phyloP scores from a whole-genome alignment of 2,888 invertebrate species.

The Kuschelorhynchus macadamiae region DNA sequence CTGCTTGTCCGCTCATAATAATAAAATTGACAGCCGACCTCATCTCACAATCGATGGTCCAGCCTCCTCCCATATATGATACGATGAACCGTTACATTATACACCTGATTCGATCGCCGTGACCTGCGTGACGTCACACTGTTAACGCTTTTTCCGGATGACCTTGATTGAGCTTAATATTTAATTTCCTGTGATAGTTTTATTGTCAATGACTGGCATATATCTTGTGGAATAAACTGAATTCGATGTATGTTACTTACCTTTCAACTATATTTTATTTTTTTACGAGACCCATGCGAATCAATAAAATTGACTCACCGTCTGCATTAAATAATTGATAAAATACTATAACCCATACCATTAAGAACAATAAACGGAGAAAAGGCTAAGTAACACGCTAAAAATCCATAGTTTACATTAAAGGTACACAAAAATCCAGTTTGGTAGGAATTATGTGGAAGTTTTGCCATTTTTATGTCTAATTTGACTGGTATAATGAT shows the following conservation, averaged over 20 bases:
- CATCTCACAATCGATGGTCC: constrained; percentile 48
- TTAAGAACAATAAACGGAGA: no score
- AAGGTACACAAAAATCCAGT: no score
- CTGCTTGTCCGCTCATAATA: constrained; percentile 33
- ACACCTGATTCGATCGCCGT: constrained; percentile 45
- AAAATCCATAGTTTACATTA: no score
- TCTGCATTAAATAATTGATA: neutral
- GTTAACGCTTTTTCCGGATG: constrained; percentile 38
- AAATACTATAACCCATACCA: no score
- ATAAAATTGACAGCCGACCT: constrained; percentile 47
- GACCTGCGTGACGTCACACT: constrained; percentile 44
- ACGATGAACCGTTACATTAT: constrained; percentile 53
- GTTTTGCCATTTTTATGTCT: no score
- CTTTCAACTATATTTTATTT: no score
- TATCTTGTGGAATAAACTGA: neutral
- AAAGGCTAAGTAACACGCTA: no score
- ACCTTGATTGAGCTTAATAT: constrained; percentile 37
- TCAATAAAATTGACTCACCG: no score
- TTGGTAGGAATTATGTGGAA: no score
- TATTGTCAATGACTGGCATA: neutral
- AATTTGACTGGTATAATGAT: no score
- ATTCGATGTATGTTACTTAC: no score
- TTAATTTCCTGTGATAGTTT: constrained; percentile 17
- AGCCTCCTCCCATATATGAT: constrained; percentile 58
- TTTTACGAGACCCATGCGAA: no score